Evolutionary conservation across 2,888 invertebrate genomes (phyloP).

Genomic region (Shargacucullia verbasci): DNA sequence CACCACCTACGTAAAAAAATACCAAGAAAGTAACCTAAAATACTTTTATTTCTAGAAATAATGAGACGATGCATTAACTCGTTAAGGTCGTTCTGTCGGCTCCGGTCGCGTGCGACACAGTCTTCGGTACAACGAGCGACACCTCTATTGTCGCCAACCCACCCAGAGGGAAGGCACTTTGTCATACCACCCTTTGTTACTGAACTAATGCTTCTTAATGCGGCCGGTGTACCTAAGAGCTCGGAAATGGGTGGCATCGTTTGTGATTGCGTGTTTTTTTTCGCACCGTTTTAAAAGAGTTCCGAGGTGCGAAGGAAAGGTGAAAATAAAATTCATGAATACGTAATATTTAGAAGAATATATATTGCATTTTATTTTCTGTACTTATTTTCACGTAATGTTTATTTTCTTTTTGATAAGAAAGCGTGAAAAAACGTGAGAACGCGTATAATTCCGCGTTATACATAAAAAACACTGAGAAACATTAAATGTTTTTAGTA

Average conservation of each 20-base stretch:
- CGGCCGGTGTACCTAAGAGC: conserved; percentile 67
- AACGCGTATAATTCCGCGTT: too few relatives aligned
- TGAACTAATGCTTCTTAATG: conserved; percentile 81
- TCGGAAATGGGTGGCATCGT: conserved; percentile 71
- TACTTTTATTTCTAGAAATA: conserved; percentile 62
- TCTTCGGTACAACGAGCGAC: conserved; percentile 62
- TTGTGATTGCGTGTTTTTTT: conserved; percentile 64
- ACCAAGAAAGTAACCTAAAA: conserved; percentile 34
- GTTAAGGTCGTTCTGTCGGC: conserved; percentile 70
- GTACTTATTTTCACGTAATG: neutral
- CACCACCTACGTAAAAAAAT: conserved; percentile 17
- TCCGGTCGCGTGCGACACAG: conserved; percentile 64
- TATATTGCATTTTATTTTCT: conserved; percentile 16
- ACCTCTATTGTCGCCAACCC: conserved; percentile 68
- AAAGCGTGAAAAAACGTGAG: too few relatives aligned
- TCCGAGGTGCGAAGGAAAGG: conserved; percentile 23
- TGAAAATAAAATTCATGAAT: conserved; percentile 38
- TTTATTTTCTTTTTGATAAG: too few relatives aligned
- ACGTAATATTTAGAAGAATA: conserved; percentile 23
- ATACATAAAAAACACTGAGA: too few relatives aligned
- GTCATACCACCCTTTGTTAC: conserved; percentile 81
- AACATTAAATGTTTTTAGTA: too few relatives aligned
- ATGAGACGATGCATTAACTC: conserved; percentile 80
- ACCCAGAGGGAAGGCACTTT: conserved; percentile 75
- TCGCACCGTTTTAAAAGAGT: conserved; percentile 40